Evolutionary conservation across 2,888 invertebrate genomes (phyloP), one percentile per base, ranked within the genome.

Genomic region (Drosophila prostipennis): DNA sequence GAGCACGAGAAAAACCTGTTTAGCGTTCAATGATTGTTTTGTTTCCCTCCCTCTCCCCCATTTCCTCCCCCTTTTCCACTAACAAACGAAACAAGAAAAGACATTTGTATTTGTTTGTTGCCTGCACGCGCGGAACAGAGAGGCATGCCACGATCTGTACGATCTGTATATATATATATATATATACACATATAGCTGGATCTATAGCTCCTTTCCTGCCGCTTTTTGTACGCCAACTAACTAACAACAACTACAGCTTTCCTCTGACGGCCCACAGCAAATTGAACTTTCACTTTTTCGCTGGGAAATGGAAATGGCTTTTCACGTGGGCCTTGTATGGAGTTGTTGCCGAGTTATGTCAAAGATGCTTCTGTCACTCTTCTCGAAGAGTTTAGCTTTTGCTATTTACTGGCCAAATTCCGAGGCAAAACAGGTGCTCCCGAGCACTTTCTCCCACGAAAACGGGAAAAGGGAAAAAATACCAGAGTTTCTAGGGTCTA

Each of bases 201-300:
- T 19, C 53, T 32, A 39, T 19, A 16, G 34, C 32, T 13, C 34
- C 48, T 19, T n/a, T 19, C 34, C 34, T 34, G 4, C 34, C 5
- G 1, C 34, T 34, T 34, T 34, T 34, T 34, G 34, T 34, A 48
- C 70, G 52, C 32, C 64, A 54, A 46, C 53, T 42, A 16, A 42
- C 11, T 11, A 55, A 46, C 34, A 36, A 16, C 49, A 56, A 14
- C 43, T 34, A 34, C 32, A 14, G 46, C 63, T 65, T 65, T 65
- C 73, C 72, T 72, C 72, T 39, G 37, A n/a, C 34, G 40, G 16
- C 29, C 37, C 65, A 69, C 65, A 72, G 76, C 74, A 80, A 88
- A 86, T 80, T 89, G 78, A 89, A 89, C 87, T 87, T 87, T 87
- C 87, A 87, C 87, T 87, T 87, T 86, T 74, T 77, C 19, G 67